Base-by-base conservation (phyloP, 2,888 invertebrate genomes). In the Orchesellides sinensis region DNA sequence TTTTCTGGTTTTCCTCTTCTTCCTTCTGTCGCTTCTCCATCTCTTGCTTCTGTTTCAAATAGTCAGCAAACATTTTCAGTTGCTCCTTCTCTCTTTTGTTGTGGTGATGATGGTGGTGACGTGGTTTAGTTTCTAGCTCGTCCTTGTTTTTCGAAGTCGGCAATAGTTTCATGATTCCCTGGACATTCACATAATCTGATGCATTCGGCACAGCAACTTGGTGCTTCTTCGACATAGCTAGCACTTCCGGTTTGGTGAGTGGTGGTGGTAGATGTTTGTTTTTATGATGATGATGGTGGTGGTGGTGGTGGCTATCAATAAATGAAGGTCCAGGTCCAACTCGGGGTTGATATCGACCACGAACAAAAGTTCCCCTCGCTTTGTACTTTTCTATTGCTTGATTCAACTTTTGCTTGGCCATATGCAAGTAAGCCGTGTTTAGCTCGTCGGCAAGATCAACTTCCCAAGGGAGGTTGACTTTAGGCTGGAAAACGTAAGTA, bases 171-270 rank as follows among this genome's bases (percentile, higher is more conserved):
- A 65, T 70, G 1, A 49, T 12, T 0, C 68, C 73, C 8, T 81
- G 73, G 25, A 81, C 81, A 25, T 47, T 68, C 1, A 81, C 73
- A 47, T n/a, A 68, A 29, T 59, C 66, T 17, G n/a, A n/a, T n/a
- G 54, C 59, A 14, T 73, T 66, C 14, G 73, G 81, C 32, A 72
- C 70, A 0, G n/a, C n/a, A 2, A 52, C 81, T n/a, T n/a, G n/a
- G 35, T 61, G 21, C 21, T 66, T 21, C 4, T 14, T 29, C 0
- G 72, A 66, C 0, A 23, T 14, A 1, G 8, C 8, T 14, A 19
- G 21, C 0, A 81, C 54, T 14, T 81, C 81, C 6, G 45, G 47
- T 23, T 54, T 65, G 1, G 72, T 72, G 17, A 81, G 56, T 17
- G 52, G 49, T 1, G 19, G 45, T 14, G n/a, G 2, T 23, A 2